phyloP scores from a whole-genome alignment of 2,797 vertebrate species.

The Microhierax caerulescens region DNA sequence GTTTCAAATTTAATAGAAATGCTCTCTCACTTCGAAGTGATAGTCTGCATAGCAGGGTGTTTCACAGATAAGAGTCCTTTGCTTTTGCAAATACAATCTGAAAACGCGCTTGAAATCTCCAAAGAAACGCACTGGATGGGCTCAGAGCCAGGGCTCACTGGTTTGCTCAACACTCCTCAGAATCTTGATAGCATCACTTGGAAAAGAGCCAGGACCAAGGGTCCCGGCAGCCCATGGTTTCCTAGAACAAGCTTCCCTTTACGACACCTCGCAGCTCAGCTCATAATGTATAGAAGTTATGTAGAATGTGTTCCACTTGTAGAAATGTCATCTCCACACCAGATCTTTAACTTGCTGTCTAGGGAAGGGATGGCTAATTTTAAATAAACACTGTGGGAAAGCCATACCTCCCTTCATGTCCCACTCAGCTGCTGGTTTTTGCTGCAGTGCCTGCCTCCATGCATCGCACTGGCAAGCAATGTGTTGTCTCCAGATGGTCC shows the following conservation, averaged over 20 bases:
- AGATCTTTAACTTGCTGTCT: background rate
- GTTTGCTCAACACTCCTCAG: background rate
- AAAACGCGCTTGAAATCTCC: background rate
- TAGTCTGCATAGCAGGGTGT: background rate
- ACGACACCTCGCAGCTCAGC: background rate
- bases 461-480: fast-evolving
- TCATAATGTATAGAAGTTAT: background rate
- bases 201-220: background rate
- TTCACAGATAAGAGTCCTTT: background rate
- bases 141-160: background rate
- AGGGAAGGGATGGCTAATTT: background rate
- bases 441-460: background rate
- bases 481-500: background rate
- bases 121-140: background rate
- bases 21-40: background rate
- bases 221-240: background rate
- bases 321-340: background rate
- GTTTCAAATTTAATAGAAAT: slow-evolving; percentile 7
- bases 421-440: background rate
- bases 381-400: background rate
- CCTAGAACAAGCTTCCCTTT: background rate
- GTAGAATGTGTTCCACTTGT: background rate
- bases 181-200: background rate
- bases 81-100: background rate
- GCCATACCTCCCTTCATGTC: background rate